Evolutionary conservation across 1,140 invertebrate genomes (phyloP).

Genomic region (Saccostrea cuccullata): DNA sequence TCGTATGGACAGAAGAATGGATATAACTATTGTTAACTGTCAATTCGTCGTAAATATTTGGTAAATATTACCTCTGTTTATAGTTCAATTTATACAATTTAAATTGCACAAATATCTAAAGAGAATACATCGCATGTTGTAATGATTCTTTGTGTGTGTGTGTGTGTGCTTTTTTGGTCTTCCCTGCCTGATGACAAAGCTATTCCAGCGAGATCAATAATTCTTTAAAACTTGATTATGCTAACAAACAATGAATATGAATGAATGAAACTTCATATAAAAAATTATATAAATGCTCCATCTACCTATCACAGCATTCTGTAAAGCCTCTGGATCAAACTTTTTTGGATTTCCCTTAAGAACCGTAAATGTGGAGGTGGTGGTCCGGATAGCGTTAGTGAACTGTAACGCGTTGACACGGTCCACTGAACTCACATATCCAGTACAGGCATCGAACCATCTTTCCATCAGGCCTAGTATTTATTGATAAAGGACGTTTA

Average conservation of each 20-base stretch:
- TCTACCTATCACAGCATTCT: constrained; percentile 30
- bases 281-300: constrained; percentile 50
- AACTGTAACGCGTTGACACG: constrained; percentile 58
- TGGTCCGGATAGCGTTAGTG: constrained; percentile 53
- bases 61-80: too few relatives aligned
- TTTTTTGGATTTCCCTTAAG: constrained; percentile 59
- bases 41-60: too few relatives aligned
- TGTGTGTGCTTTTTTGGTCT: not conserved
- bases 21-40: too few relatives aligned
- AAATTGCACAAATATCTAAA: too few relatives aligned
- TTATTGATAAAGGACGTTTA: too few relatives aligned
- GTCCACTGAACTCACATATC: constrained; percentile 59
- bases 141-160: not conserved
- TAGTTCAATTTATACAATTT: too few relatives aligned
- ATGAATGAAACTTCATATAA: not conserved
- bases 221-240: too few relatives aligned
- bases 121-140: too few relatives aligned
- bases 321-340: not conserved
- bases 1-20: too few relatives aligned
- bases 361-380: constrained; percentile 57
- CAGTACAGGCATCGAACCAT: constrained; percentile 63
- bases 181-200: not conserved
- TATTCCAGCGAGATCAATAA: too few relatives aligned
- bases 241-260: not conserved
- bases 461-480: constrained; percentile 59